Percentiles rank a stretch among this genome's conserved stretches.
These are phyloP conservation scores for Chymomyza amoena DNA, from an alignment of 2,888 invertebrate species.

Conservation along the genomic window DNA sequence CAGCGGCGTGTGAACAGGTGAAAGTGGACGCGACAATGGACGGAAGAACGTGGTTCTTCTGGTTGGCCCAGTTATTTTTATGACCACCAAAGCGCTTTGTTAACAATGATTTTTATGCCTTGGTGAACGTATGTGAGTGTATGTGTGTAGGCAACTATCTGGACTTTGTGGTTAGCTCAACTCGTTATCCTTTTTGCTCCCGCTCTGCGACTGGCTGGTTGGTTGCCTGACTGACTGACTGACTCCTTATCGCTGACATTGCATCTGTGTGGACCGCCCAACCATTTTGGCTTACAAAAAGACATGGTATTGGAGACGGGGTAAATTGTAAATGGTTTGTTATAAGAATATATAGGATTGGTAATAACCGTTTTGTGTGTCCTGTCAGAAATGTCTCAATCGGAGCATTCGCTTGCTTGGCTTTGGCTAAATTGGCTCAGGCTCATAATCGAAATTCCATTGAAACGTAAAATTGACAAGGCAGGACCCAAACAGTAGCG, in stretches of 20 bases:
- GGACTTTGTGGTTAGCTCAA: slow-evolving; percentile 60
- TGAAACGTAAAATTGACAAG: slow-evolving; percentile 74
- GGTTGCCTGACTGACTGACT: slow-evolving; percentile 5
- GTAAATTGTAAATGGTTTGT: slow-evolving; percentile 40
- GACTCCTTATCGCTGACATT: slow-evolving; percentile 59
- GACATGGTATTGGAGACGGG: not conserved
- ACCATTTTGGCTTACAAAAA: not conserved
- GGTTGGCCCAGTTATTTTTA: slow-evolving; percentile 52
- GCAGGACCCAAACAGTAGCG: slow-evolving; percentile 8
- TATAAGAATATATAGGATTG: slow-evolving; percentile 47
- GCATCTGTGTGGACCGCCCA: slow-evolving; percentile 39
- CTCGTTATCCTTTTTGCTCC: slow-evolving; percentile 52
- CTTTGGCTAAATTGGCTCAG: slow-evolving; percentile 64
- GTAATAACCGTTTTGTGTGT: slow-evolving; percentile 62
- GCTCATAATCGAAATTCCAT: slow-evolving; percentile 74
- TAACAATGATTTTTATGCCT: slow-evolving; percentile 70
- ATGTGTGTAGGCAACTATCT: slow-evolving; percentile 26
- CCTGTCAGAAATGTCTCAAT: slow-evolving; percentile 68
- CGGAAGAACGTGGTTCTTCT: not conserved
- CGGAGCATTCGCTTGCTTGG: slow-evolving; percentile 30
- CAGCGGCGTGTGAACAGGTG: slow-evolving; percentile 56
- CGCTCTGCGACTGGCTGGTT: not conserved
- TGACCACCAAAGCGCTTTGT: slow-evolving; percentile 67
- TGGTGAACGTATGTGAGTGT: slow-evolving; percentile 6
- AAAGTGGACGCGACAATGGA: slow-evolving; percentile 55